Percentiles rank a stretch among this genome's conserved stretches.
Evolutionary conservation across 2,888 invertebrate genomes (phyloP).

Genomic region (Perithous albicinctus): DNA sequence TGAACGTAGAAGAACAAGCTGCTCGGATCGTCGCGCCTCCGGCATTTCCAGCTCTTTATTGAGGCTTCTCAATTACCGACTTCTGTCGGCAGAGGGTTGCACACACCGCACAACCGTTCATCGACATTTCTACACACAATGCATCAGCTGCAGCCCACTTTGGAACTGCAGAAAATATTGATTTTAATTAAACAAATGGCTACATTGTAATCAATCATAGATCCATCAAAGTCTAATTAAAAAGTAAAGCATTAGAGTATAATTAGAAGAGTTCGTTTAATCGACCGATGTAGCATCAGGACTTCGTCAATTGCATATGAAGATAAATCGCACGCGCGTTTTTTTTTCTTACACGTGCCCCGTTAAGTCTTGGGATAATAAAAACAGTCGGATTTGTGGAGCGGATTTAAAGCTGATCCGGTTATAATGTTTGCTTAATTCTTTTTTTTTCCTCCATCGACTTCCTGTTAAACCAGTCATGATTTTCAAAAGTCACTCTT

Average conservation of each 20-base stretch:
- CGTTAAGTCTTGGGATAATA: conserved; percentile 33
- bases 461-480: neutral
- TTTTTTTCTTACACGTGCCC: neutral
- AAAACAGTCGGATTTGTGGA: neutral
- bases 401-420: neutral
- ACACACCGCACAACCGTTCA: neutral
- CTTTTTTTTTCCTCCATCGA: conserved; percentile 1
- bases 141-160: neutral
- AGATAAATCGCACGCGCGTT: neutral
- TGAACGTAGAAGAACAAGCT: neutral
- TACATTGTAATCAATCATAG: too few relatives aligned
- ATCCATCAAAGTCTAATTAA: too few relatives aligned
- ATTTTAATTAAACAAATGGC: neutral
- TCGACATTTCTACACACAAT: neutral
- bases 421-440: neutral
- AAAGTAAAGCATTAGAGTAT: neutral
- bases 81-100: neutral
- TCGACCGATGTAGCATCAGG: neutral
- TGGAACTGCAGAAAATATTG: neutral
- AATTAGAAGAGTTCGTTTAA: conserved; percentile 14
- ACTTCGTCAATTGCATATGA: conserved; percentile 36
- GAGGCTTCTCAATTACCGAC: conserved; percentile 43
- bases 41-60: conserved; percentile 19
- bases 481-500: neutral
- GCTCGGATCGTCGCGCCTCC: neutral